phyloP scores from a whole-genome alignment of 2,888 invertebrate genomes.

The Drosophila buzzatii region DNA sequence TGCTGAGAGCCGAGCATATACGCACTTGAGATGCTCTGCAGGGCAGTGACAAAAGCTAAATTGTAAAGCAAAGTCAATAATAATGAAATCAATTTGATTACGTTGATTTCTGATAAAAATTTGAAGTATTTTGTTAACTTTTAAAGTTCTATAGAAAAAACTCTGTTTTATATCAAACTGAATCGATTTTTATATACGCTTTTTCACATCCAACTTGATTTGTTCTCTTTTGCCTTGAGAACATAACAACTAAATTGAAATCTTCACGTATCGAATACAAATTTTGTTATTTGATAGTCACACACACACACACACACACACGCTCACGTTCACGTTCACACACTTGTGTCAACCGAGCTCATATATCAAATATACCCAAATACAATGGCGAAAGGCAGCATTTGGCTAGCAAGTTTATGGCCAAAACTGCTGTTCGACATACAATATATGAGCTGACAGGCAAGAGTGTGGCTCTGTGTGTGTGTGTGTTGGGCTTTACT shows the following conservation, averaged over 20 bases:
- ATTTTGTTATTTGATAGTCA: constrained; percentile 27
- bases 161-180: not conserved
- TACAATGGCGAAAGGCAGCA: constrained; percentile 13
- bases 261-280: constrained; percentile 24
- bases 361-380: constrained; percentile 34
- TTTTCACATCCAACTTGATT: not conserved
- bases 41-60: not conserved
- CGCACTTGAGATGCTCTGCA: constrained; percentile 19
- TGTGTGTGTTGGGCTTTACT: constrained; percentile 11
- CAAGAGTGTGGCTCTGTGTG: not conserved
- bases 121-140: not conserved
- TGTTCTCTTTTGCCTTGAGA: not conserved
- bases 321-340: not conserved
- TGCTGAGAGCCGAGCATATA: not conserved
- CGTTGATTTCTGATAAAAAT: not conserved
- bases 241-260: constrained; percentile 14
- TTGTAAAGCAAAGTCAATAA: fast-evolving
- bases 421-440: constrained; percentile 35
- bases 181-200: not conserved
- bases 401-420: constrained; percentile 37
- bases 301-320: constrained; percentile 12
- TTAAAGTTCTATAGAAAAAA: not conserved
- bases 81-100: not conserved
- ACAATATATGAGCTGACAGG: constrained; percentile 18
- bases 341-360: constrained; percentile 19